Evolutionary conservation across 2,797 vertebrate genomes (phyloP).

Genomic region (Phyllotis vaccarum): DNA sequence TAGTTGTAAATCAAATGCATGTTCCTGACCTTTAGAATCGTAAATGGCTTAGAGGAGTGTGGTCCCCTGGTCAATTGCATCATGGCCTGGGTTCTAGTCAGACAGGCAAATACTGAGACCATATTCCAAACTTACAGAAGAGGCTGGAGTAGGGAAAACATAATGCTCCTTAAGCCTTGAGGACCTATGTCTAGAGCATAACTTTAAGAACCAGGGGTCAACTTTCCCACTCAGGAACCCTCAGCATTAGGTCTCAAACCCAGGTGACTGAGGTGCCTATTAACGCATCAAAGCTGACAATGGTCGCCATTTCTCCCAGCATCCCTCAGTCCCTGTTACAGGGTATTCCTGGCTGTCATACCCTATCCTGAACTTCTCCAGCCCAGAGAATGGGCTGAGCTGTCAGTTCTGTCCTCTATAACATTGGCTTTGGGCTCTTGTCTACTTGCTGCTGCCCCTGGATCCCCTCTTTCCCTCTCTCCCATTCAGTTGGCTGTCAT

Average conservation of each 20-base stretch:
- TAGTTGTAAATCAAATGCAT: conserved; percentile 7
- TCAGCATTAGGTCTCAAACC: neutral
- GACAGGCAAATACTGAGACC: neutral
- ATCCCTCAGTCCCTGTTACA: neutral
- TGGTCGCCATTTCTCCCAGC: neutral
- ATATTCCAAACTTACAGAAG: neutral
- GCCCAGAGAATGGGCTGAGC: too few species aligned
- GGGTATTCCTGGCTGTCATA: neutral
- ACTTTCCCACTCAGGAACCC: conserved; percentile 36
- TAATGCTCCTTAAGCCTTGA: neutral
- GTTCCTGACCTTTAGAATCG: neutral
- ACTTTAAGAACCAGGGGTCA: neutral
- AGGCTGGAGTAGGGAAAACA: neutral
- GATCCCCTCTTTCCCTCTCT: neutral
- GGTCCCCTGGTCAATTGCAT: neutral
- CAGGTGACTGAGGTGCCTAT: neutral
- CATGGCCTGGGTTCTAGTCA: neutral
- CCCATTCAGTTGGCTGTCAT: neutral
- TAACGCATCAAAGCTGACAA: neutral
- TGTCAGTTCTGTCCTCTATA: neutral
- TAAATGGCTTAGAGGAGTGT: neutral
- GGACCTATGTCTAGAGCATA: neutral
- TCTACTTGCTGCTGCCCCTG: neutral
- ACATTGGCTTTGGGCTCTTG: neutral
- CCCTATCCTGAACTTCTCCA: neutral